phyloP scores from a whole-genome alignment of 2,113 vertebrate species.

The Oryzias melastigma region DNA sequence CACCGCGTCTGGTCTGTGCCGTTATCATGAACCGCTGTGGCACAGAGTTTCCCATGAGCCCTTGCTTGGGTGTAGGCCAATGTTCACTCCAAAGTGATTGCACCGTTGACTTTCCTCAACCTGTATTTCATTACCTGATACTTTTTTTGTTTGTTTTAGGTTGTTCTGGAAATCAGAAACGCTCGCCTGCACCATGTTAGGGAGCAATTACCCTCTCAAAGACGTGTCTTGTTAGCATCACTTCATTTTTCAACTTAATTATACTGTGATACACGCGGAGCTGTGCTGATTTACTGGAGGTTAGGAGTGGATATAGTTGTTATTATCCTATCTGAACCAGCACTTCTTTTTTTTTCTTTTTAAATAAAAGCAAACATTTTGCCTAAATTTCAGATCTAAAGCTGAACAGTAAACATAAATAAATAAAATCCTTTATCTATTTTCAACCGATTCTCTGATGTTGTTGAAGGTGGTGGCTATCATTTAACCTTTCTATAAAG shows the following conservation, averaged over 20 bases:
- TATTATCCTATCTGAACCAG: conserved; percentile 1
- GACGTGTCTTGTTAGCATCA: conserved; percentile 54
- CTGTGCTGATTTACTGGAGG: conserved; percentile 8
- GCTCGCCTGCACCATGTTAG: conserved; percentile 48
- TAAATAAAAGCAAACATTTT: not conserved
- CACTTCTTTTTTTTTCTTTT: not conserved
- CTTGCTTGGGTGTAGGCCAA: conserved; percentile 48
- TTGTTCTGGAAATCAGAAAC: conserved; percentile 64
- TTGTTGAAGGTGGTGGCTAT: too few species aligned
- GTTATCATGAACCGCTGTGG: conserved; percentile 63
- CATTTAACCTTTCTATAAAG: too few species aligned
- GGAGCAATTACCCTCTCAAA: conserved; percentile 58
- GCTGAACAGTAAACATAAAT: too few species aligned
- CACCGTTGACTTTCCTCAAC: conserved; percentile 41
- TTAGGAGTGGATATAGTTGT: conserved; percentile 33
- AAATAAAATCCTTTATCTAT: too few species aligned
- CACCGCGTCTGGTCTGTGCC: conserved; percentile 60
- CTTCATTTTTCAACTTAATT: conserved; percentile 65
- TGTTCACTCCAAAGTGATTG: conserved; percentile 52
- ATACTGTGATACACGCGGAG: conserved; percentile 30
- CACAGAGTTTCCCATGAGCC: conserved; percentile 67
- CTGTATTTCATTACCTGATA: conserved; percentile 71
- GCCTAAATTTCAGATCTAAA: not conserved
- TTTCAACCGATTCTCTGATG: too few species aligned
- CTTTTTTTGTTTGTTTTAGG: conserved; percentile 70